Conservation (phyloP, 2,113 vertebrate genomes). For the Neotoma lepida region DNA sequence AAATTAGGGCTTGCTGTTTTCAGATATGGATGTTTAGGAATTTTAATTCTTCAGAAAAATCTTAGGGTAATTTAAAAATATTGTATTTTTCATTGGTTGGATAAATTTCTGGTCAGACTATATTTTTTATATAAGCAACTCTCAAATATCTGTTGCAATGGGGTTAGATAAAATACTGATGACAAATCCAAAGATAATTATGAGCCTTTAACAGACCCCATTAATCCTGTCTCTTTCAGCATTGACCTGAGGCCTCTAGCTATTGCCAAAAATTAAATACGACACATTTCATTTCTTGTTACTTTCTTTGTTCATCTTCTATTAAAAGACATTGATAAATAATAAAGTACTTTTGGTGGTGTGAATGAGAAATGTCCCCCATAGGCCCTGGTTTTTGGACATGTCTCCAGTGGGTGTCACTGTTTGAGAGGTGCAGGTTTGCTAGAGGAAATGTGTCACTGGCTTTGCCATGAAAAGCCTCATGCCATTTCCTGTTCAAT, state of each 20-base stretch:
- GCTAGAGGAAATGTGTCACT: not conserved
- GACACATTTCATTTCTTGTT: not conserved
- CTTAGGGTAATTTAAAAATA: not conserved
- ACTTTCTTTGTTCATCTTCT: slow-evolving; percentile 19
- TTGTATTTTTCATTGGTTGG: not conserved
- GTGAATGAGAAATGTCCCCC: no score
- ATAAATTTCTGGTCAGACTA: slow-evolving; percentile 1
- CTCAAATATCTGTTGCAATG: not conserved
- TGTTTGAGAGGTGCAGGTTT: not conserved
- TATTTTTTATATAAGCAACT: not conserved
- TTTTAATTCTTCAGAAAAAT: slow-evolving; percentile 51
- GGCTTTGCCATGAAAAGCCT: not conserved
- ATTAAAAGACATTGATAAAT: slow-evolving; percentile 8
- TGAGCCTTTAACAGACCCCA: not conserved
- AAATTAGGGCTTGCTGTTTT: slow-evolving; percentile 4
- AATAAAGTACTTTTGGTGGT: not conserved
- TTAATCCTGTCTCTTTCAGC: not conserved
- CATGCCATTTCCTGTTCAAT: not conserved
- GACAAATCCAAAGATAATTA: slow-evolving; percentile 7
- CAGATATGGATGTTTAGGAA: not conserved
- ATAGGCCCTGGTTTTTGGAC: not conserved
- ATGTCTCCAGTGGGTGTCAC: not conserved
- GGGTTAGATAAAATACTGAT: not conserved
- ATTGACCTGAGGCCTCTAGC: not conserved
- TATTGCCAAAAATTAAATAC: not conserved